Evolutionary conservation across 1,140 invertebrate species (phyloP), one percentile per base, ranked within the genome.

Genomic region (Penaeus japonicus): DNA sequence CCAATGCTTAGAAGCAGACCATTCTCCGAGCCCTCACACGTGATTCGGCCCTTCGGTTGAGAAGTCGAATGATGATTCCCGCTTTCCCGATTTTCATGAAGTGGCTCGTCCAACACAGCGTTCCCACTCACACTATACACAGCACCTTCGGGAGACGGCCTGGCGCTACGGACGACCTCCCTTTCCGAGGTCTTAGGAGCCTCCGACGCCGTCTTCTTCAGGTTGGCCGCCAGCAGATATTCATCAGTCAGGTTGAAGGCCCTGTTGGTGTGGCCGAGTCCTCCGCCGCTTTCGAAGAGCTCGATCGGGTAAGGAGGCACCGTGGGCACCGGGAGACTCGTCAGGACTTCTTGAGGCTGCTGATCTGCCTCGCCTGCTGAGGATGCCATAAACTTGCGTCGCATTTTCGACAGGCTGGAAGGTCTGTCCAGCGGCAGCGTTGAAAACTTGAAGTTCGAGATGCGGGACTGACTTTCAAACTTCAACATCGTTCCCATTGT

Each of bases 261-360:
- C 70, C 83, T 84, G 85, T 90, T 90, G 12, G 84, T 88, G 30
- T 89, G 89, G 57, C 89, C 89, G 4, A 89, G 82, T 3, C 62
- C 35, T 27, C 22, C 30, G 32, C 79, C 86, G 39, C 62, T 88
- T 53, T 90, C 89, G 77, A 90, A 90, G 55, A 89, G 82, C 57
- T 90, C 90, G 4, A 90, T 90, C 4, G 90, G 90, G 55, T 90
- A 90, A 1, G 90, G 90, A 24, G 90, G 90, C 12, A 90, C 90
- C 2, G 90, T 90, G 18, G 90, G 90, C 32, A 90, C 90, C 10
- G 90, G 90, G 5, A 90, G 86, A 27, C 27, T 55, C 7, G 83
- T 84, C 57, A 89, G 47, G 15, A 30, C 20, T 20, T 39, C 53
- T 20, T 10, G 12, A 10, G 30, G 22, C 7, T 73, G 73, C n/a